phyloP scores from a whole-genome alignment of 2,888 invertebrate species.

The Noctua janthina region DNA sequence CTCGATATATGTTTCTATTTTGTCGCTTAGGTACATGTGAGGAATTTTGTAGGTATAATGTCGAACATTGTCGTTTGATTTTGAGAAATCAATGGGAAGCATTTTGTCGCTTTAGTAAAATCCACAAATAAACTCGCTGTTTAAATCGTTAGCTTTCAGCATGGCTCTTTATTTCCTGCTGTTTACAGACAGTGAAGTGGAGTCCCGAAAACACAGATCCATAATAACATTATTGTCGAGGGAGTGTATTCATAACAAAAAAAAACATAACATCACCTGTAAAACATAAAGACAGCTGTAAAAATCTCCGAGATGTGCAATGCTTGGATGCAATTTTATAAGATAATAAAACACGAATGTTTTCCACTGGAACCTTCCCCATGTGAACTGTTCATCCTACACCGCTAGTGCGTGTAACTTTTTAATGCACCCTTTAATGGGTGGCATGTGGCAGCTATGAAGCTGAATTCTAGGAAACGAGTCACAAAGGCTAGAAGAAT shows the following conservation, averaged over 20 bases:
- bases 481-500: background rate
- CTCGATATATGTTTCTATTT: constrained; percentile 24
- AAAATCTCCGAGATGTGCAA: background rate
- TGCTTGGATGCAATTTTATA: background rate
- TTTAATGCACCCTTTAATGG: background rate
- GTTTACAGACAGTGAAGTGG: background rate
- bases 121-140: background rate
- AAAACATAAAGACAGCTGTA: background rate
- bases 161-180: background rate
- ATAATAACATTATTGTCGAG: background rate
- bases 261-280: background rate
- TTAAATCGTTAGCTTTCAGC: background rate
- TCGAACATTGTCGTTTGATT: background rate
- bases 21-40: background rate
- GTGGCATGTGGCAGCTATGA: too few relatives aligned
- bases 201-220: background rate
- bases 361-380: background rate
- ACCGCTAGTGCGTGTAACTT: background rate
- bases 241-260: background rate
- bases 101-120: background rate
- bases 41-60: background rate
- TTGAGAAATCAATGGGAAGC: background rate
- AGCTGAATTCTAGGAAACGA: background rate
- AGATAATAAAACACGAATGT: background rate
- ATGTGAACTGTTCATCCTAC: background rate